Base-by-base conservation (phyloP, 2,113 vertebrate species). In the Turdus rufiventris region DNA sequence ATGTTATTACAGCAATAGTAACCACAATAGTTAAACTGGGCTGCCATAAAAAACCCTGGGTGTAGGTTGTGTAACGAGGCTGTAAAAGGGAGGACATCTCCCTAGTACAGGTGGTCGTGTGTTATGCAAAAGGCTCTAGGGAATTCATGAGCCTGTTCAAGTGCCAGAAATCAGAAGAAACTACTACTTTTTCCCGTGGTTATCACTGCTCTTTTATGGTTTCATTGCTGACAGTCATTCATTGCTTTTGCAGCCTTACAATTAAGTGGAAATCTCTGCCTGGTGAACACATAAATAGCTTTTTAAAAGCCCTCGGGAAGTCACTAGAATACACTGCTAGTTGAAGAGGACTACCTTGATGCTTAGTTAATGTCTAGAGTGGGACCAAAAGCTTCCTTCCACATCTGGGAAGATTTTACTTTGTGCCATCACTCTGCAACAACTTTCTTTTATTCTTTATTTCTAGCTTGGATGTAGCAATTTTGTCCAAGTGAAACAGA, bases 351-450 rank as follows among this genome's bases (percentile, higher is more conserved):
- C 96, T 89, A 92, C 80, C 68, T 54, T 85, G 75, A 93, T 90
- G 90, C 78, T 89, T 89, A 78, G 92, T 93, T 96, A 92, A 92
- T 61, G 42, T 85, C 91, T 93, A 91, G 40, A 90, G 53, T 20
- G 54, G 61, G 73, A 70, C 63, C 92, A 97, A 79, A 97, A 94
- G 92, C 87, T 96, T 95, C 96, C 91, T 96, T 91, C 74, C 87
- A 29, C 58, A 84, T 81, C 78, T 79, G 74, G 78, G 76, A 94
- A 94, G 81, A 91, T 81, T 89, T 73, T 88, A 94, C 67, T 93
- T 61, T 87, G 72, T 26, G 85, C 94, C 86, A 97, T 86, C 17
- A 25, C 48, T 34, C 92, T 79, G 58, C 94, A 96, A 92, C 79
- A 88, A 84, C 83, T 96, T 97, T 63, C 78, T 89, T 93, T 94